Conservation (phyloP, 1,140 invertebrate species). For the Penaeus vannamei region DNA sequence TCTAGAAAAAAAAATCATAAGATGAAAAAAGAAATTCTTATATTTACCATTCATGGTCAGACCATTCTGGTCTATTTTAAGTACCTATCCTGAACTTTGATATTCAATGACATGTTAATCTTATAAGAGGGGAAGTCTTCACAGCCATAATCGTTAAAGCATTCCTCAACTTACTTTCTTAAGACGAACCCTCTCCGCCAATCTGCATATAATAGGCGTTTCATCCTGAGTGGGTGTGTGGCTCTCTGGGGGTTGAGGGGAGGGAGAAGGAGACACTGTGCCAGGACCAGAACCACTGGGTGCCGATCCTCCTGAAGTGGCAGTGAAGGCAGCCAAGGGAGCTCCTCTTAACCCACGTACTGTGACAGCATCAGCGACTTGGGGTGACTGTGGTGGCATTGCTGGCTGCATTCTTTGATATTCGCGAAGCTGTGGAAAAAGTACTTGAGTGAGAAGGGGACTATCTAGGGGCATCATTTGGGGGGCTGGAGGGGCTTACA, state of each 20-base stretch:
- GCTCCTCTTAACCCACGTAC: slow-evolving; percentile 49
- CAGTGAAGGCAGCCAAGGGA: slow-evolving; percentile 42
- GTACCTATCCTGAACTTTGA: too few species aligned
- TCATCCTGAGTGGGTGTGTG: slow-evolving; percentile 63
- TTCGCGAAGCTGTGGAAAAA: slow-evolving; percentile 54
- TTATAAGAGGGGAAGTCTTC: too few species aligned
- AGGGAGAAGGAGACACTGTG: slow-evolving; percentile 51
- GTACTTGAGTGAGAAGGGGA: not conserved
- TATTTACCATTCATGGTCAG: too few species aligned
- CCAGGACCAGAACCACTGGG: slow-evolving; percentile 55
- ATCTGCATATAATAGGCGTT: slow-evolving; percentile 64
- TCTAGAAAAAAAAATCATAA: too few species aligned
- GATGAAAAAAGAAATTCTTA: too few species aligned
- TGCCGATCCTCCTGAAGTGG: slow-evolving; percentile 44
- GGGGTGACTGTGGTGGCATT: slow-evolving; percentile 50
- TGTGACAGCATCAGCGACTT: slow-evolving; percentile 63
- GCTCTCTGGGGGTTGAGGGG: slow-evolving; percentile 45
- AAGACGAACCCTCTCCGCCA: slow-evolving; percentile 65
- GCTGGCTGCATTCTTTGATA: slow-evolving; percentile 63
- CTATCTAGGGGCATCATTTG: too few species aligned
- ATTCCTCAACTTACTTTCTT: slow-evolving; percentile 44
- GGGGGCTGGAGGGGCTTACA: too few species aligned
- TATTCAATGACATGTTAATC: too few species aligned
- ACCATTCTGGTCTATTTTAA: too few species aligned
- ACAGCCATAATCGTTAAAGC: too few species aligned